phyloP scores from a whole-genome alignment of 2,113 vertebrate genomes.

The Pygoscelis adeliae region DNA sequence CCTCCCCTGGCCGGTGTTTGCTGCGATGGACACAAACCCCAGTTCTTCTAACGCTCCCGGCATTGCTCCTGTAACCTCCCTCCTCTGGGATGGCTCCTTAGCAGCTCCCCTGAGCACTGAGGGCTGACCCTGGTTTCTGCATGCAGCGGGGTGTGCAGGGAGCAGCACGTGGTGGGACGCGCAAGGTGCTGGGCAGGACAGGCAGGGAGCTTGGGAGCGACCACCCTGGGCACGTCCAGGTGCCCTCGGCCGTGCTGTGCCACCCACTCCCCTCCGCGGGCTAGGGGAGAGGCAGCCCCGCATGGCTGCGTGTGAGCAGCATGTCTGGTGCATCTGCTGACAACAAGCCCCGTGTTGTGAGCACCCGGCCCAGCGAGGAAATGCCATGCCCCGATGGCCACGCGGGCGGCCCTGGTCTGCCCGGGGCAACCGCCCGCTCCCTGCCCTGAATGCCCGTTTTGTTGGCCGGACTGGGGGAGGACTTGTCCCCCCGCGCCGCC shows the following conservation, averaged over 20 bases:
- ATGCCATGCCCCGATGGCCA: accelerated
- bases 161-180: accelerated
- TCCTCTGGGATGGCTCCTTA: background rate
- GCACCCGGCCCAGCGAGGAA: accelerated
- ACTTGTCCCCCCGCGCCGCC: background rate
- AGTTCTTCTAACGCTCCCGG: accelerated
- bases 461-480: background rate
- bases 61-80: background rate
- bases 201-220: accelerated
- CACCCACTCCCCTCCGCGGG: accelerated
- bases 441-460: conserved; percentile 12
- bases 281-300: accelerated
- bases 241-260: accelerated
- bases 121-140: background rate
- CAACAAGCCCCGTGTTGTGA: background rate
- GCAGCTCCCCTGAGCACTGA: accelerated
- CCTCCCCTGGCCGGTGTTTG: background rate
- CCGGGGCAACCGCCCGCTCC: background rate
- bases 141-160: accelerated
- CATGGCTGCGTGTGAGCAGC: accelerated
- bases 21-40: accelerated
- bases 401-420: background rate
- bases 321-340: background rate
- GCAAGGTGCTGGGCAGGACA: background rate
- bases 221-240: accelerated